These are phyloP conservation scores for Mamestra configurata DNA, from an alignment of 1,140 invertebrate genomes.

Conservation along the genomic window DNA sequence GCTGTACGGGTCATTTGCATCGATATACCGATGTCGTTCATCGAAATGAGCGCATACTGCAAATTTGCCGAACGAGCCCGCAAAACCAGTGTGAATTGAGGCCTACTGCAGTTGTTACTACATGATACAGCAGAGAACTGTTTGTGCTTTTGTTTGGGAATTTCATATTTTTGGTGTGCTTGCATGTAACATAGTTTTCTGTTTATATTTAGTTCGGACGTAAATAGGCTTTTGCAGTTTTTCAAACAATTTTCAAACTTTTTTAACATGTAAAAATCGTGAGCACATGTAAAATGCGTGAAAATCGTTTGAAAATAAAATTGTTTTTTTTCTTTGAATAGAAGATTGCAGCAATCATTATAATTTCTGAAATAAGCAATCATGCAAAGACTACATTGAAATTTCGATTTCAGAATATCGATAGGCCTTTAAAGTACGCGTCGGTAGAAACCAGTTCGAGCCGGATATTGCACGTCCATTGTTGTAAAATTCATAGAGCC, in stretches of 20 bases:
- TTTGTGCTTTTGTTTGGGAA: background rate
- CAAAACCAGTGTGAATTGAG: conserved; percentile 40
- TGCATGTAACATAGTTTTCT: background rate
- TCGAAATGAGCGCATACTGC: conserved; percentile 67
- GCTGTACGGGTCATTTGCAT: conserved; percentile 70
- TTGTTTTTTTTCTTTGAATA: background rate
- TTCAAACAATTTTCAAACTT: no score
- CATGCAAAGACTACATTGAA: background rate
- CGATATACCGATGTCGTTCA: conserved; percentile 71
- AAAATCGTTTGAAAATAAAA: background rate
- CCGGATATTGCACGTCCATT: conserved; percentile 52
- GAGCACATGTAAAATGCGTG: no score
- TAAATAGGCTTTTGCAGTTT: no score
- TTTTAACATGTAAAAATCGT: no score
- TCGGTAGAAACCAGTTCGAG: conserved; percentile 13
- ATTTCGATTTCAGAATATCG: conserved; percentile 9
- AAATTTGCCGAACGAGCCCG: conserved; percentile 65
- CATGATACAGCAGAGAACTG: conserved; percentile 20
- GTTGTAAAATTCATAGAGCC: conserved; percentile 45
- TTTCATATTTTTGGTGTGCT: background rate
- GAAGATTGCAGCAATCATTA: background rate
- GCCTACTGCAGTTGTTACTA: conserved; percentile 26
- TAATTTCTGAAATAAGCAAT: conserved; percentile 5
- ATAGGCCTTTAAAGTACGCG: conserved; percentile 1
- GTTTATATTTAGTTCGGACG: background rate